phyloP scores from a whole-genome alignment of 2,888 invertebrate genomes.

The Phymatocera aterrima region DNA sequence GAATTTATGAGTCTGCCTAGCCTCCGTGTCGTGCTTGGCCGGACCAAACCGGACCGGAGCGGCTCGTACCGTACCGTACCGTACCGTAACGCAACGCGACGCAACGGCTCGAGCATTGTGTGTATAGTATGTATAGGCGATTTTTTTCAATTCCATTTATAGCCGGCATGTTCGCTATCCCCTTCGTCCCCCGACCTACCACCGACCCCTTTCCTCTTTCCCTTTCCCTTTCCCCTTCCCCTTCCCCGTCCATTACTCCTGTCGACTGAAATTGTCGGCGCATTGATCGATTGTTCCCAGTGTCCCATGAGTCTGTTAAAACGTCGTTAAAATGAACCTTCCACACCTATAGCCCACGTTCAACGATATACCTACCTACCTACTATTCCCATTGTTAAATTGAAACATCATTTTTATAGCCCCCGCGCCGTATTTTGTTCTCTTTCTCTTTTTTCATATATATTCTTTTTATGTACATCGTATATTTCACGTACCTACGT shows the following conservation, averaged over 20 bases:
- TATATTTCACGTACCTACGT: background rate
- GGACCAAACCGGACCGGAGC: background rate
- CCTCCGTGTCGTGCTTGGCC: background rate
- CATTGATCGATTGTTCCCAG: slow-evolving; percentile 42
- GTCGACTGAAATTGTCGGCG: slow-evolving; percentile 30
- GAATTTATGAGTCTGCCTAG: slow-evolving; percentile 33
- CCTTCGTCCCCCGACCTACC: background rate
- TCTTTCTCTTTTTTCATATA: background rate
- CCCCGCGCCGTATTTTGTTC: too few species aligned
- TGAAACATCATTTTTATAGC: slow-evolving; percentile 17
- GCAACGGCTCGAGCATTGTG: background rate
- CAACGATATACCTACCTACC: background rate
- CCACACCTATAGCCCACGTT: background rate
- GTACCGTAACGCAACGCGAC: too few species aligned
- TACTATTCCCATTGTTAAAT: slow-evolving; percentile 17
- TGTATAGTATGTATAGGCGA: background rate
- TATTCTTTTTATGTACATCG: too few species aligned
- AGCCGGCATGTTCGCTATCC: slow-evolving; percentile 15
- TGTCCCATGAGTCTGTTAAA: slow-evolving; percentile 43
- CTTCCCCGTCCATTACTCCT: background rate
- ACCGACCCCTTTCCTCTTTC: too few species aligned
- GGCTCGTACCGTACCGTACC: background rate
- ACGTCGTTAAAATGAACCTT: slow-evolving; percentile 37
- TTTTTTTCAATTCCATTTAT: slow-evolving; percentile 29
- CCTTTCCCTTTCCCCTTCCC: too few species aligned